These are phyloP conservation scores for Dysidea cf. avara DNA, from an alignment of 37 sponge, comb jelly and placozoan genomes.

Conservation along the genomic window DNA sequence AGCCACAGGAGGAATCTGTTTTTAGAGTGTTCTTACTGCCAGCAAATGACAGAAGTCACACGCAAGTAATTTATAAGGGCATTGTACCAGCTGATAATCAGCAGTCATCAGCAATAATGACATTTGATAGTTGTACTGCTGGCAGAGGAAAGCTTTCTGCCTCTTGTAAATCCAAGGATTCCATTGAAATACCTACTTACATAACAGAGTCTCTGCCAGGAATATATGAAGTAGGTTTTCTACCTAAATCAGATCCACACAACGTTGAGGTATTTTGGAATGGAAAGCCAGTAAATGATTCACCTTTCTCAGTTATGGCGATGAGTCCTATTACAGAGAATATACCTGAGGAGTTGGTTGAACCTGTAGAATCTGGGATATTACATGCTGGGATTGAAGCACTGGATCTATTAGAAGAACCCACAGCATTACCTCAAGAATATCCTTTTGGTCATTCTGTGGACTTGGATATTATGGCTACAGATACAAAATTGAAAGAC, in stretches of 20 bases:
- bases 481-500: conserved; percentile 54
- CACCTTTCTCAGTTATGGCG: conserved; percentile 52
- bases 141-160: conserved; percentile 59
- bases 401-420: not conserved
- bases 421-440: not conserved
- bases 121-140: conserved; percentile 39
- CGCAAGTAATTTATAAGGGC: conserved; percentile 11
- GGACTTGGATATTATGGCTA: conserved; percentile 33
- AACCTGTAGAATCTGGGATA: too few species aligned
- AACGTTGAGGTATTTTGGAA: conserved; percentile 27
- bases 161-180: conserved; percentile 21
- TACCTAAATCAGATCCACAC: conserved; percentile 43
- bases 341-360: too few species aligned
- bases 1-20: conserved; percentile 19
- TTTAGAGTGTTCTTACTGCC: conserved; percentile 1
- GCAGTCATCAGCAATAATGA: conserved; percentile 32
- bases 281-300: conserved; percentile 33
- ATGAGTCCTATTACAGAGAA: too few species aligned
- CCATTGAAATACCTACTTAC: conserved; percentile 32
- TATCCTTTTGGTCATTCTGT: conserved; percentile 52
- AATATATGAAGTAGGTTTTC: conserved; percentile 31
- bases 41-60: too few species aligned
- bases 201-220: not conserved
- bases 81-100: too few species aligned
- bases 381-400: too few species aligned